A percentile compares a stretch with the other conserved stretches of the same genome.
phyloP scores from a whole-genome alignment of 35 echinoderm and acorn worm genomes.

The Acanthaster planci region DNA sequence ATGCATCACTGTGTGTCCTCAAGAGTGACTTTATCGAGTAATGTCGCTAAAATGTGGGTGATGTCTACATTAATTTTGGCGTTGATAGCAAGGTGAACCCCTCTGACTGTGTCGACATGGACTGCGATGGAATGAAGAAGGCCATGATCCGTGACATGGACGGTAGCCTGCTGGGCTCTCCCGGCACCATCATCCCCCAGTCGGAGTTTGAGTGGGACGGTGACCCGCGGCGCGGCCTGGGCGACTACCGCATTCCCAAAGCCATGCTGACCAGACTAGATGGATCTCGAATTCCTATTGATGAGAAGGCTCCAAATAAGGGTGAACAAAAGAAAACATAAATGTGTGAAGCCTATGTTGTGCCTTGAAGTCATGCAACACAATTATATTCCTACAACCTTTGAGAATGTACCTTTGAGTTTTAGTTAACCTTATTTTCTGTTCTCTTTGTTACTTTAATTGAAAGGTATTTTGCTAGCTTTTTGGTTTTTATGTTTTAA shows the following conservation, averaged over 20 bases:
- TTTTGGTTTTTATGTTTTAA: too few species aligned
- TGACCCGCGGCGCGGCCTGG: slow-evolving; percentile 61
- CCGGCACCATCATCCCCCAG: slow-evolving; percentile 55
- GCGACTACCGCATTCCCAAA: slow-evolving; percentile 73
- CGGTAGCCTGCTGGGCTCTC: slow-evolving; percentile 41
- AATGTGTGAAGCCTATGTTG: too few species aligned
- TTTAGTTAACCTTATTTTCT: too few species aligned
- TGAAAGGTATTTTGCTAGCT: too few species aligned
- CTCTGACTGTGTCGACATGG: slow-evolving; percentile 78
- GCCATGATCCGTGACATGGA: slow-evolving; percentile 56
- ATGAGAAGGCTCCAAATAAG: slow-evolving; percentile 61
- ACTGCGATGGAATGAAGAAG: slow-evolving; percentile 70
- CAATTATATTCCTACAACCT: too few species aligned
- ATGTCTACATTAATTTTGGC: not conserved
- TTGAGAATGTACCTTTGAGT: too few species aligned
- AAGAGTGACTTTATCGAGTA: too few species aligned
- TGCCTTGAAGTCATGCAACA: too few species aligned
- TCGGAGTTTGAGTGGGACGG: slow-evolving; percentile 72
- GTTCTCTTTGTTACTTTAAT: too few species aligned
- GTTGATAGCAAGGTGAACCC: slow-evolving; percentile 55
- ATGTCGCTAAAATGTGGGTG: too few species aligned
- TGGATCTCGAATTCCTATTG: slow-evolving; percentile 28
- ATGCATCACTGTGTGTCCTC: too few species aligned
- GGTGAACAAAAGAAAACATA: slow-evolving; percentile 26
- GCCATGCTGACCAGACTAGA: slow-evolving; percentile 49